Base-by-base conservation (phyloP, 1,140 invertebrate species). In the Melipona quadrifasciata region DNA sequence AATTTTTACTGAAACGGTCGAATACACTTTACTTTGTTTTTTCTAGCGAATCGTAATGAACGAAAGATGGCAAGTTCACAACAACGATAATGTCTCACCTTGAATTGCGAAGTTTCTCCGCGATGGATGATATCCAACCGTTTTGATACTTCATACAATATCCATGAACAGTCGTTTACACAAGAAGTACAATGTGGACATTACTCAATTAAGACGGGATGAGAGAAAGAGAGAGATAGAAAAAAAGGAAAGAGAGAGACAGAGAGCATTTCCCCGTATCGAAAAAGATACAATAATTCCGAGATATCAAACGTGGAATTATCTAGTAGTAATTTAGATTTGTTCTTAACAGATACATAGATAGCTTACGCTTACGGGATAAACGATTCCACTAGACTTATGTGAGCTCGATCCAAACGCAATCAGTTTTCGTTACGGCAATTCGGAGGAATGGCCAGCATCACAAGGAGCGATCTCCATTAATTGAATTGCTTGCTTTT, bases 351-450 rank as follows among this genome's bases (percentile, higher is more conserved):
- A 57, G 57, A 51, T 76, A 77, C 78, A 68, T 53, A 71, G 55
- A 79, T 34, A 72, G 53, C 67, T 84, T 71, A 67, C 68, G 53
- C 67, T 84, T 71, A 67, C 68, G 74, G 73, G 65, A 84, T 76
- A 81, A 90, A 89, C 57, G 82, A 77, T 82, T 78, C 82, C 27
- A 16, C 68, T 65, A 83, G 78, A 86, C 74, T 84, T 75, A 57
- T 76, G 58, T 57, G 27, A 84, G 24, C 16, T n/a, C 55, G 34
- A 73, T 73, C 34, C 61, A 74, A 83, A 81, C 78, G 83, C 78
- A 75, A 90, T 87, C 84, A 90, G 75, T 91, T 92, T 78, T 89
- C 91, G 90, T 91, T 87, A 86, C 80, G 84, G 71, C 70, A 74
- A 80, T 67, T 90, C 84, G 79, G 76, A 67, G 85, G 87, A 89